Conservation (phyloP, 2,888 invertebrate genomes). For the Lithodes maja region DNA sequence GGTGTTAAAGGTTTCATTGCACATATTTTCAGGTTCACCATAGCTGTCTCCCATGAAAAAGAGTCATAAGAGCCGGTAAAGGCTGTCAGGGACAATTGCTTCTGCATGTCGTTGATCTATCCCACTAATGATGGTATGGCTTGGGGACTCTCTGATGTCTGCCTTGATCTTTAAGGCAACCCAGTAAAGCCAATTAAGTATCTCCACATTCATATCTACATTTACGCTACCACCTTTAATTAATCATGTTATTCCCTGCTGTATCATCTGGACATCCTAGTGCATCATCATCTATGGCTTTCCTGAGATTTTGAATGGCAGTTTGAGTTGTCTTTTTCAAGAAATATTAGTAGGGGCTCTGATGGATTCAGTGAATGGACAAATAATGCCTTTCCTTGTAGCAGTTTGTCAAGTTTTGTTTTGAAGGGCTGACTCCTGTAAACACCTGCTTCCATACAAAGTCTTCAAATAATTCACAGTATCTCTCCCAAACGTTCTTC, state of each 20-base stretch:
- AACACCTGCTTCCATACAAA: background rate
- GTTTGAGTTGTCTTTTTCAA: background rate
- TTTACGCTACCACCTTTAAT: background rate
- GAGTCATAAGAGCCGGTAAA: background rate
- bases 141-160: background rate
- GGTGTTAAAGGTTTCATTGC: background rate
- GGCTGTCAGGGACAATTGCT: background rate
- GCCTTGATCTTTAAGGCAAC: background rate
- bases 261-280: background rate
- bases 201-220: background rate
- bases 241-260: background rate
- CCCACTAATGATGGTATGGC: background rate
- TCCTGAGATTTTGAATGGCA: background rate
- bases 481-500: background rate
- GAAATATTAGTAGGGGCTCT: no score
- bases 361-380: no score
- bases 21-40: background rate
- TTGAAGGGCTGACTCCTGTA: no score
- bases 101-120: background rate
- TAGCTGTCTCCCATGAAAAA: background rate
- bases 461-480: background rate
- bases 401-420: no score
- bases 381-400: no score
- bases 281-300: background rate
- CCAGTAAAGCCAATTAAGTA: background rate